Percentiles rank a stretch among this genome's conserved stretches.
Evolutionary conservation across 2,113 vertebrate species (phyloP).

Genomic region (Eonycteris spelaea): DNA sequence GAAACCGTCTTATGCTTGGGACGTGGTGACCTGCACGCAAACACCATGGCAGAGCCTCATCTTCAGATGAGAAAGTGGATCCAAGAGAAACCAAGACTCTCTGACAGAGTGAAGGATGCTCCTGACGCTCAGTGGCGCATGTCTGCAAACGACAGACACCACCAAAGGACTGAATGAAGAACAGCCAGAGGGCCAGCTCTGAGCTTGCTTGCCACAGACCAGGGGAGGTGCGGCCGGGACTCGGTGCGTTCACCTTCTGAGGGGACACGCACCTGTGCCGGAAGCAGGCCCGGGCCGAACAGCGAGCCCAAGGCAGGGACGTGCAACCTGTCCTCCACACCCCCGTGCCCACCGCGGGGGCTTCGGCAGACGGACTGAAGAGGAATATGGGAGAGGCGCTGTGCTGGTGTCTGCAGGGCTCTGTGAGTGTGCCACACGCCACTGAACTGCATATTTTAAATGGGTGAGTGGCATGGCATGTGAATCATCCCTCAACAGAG

Average conservation of each 20-base stretch:
- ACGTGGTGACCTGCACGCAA: too few relatives aligned
- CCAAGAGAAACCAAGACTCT: neutral
- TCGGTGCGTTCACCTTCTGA: neutral
- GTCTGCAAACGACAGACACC: neutral
- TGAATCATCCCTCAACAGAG: neutral
- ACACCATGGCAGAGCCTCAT: neutral
- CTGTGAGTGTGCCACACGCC: neutral
- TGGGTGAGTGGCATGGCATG: neutral
- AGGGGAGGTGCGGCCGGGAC: neutral
- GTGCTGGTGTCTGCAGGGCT: neutral
- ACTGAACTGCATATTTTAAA: neutral
- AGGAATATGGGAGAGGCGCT: rapidly evolving
- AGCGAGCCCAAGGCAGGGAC: neutral
- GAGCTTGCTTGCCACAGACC: neutral
- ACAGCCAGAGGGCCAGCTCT: neutral
- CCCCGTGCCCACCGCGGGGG: rapidly evolving
- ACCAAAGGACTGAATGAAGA: neutral
- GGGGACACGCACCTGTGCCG: neutral
- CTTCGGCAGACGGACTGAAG: neutral
- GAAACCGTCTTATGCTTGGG: neutral
- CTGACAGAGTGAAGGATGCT: neutral
- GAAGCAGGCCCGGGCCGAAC: neutral
- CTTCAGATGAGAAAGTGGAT: neutral
- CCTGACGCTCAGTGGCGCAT: neutral
- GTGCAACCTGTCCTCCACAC: rapidly evolving